These are phyloP conservation scores for Rugalucina vietnamica DNA, from an alignment of 2,888 invertebrate species.

Conservation along the genomic window DNA sequence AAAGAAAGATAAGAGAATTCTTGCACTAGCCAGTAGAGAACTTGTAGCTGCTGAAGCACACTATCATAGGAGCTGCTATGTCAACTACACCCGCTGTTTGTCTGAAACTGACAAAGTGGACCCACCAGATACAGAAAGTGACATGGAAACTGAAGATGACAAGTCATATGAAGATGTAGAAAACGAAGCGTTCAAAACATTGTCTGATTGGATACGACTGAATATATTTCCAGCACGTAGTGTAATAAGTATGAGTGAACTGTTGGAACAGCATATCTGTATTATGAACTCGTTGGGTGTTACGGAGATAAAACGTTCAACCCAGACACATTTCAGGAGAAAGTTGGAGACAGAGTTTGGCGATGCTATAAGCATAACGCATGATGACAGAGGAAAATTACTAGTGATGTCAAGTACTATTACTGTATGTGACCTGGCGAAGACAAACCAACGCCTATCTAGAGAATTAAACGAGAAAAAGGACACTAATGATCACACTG, in stretches of 20 bases:
- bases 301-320: neutral
- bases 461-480: neutral
- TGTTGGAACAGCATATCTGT: neutral
- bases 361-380: neutral
- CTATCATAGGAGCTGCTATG: neutral
- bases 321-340: neutral
- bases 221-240: neutral
- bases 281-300: neutral
- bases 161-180: neutral
- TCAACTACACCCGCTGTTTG: neutral
- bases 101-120: no score
- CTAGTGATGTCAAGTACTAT: neutral
- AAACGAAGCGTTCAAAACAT: neutral
- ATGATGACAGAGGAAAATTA: neutral
- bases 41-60: neutral
- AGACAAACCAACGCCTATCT: neutral
- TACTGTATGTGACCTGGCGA: neutral
- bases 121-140: neutral
- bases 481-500: neutral
- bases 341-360: conserved; percentile 13
- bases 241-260: neutral
- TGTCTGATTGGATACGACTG: neutral
- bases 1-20: neutral
- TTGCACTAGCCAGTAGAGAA: neutral
- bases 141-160: neutral